A percentile compares a stretch with the other conserved stretches of the same genome.
Conservation (phyloP, 2,888 invertebrate species). For the Morinoia aosen region DNA sequence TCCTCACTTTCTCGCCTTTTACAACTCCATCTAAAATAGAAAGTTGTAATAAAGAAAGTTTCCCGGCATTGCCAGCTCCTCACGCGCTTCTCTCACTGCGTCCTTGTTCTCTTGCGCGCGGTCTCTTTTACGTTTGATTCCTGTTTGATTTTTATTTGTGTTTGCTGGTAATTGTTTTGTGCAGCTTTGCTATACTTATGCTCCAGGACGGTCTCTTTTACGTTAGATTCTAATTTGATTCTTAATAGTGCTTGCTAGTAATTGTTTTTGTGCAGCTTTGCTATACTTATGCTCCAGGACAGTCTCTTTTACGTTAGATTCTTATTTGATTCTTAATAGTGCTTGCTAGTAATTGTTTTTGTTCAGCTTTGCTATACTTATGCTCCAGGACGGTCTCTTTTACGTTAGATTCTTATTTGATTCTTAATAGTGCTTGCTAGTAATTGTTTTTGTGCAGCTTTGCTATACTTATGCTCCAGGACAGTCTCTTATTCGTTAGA, state of each 20-base stretch:
- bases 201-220: not conserved
- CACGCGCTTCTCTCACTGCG: not conserved
- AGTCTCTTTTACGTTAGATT: not conserved
- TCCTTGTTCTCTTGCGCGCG: not conserved
- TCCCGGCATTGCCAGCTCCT: not conserved
- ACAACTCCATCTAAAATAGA: constrained; percentile 31
- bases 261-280: no score
- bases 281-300: no score
- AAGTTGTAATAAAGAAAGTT: constrained; percentile 26
- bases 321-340: not conserved
- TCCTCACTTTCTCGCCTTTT: constrained; percentile 24
- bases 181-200: no score
- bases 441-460: no score
- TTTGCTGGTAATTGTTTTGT: no score
- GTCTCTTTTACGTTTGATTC: not conserved
- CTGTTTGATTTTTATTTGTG: not conserved
- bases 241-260: no score
- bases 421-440: no score
- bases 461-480: no score
- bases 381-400: not conserved
- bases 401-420: not conserved
- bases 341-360: no score
- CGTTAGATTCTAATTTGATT: not conserved
- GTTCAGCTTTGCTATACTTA: no score
- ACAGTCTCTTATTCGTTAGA: not conserved